A percentile compares a stretch with the other conserved stretches of the same genome.
Conservation (phyloP, 1,140 invertebrate species). For the Triops cancriformis region DNA sequence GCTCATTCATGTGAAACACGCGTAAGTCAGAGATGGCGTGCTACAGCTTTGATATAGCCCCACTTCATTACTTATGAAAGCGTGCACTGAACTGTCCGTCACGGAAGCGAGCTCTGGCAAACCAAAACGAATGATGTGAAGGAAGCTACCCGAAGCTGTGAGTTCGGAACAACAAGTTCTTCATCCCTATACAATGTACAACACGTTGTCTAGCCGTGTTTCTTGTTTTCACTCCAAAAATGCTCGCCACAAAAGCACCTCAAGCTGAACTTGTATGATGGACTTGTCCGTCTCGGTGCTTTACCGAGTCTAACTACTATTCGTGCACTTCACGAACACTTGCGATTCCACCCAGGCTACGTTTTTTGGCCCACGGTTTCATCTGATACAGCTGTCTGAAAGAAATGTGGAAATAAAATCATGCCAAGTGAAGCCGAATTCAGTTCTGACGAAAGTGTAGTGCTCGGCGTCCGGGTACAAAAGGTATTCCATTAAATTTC, state of each 20-base stretch:
- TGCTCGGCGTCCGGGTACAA: neutral
- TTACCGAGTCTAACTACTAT: no score
- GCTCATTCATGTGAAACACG: neutral
- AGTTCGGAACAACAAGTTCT: no score
- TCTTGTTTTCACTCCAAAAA: no score
- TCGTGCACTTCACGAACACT: no score
- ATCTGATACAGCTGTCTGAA: neutral
- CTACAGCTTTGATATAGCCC: neutral
- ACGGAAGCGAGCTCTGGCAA: neutral
- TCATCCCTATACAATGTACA: no score
- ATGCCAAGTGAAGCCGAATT: conserved; percentile 5
- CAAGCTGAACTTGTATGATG: no score
- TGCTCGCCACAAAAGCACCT: no score
- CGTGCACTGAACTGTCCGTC: neutral
- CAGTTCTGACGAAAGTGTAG: neutral
- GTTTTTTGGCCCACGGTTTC: neutral
- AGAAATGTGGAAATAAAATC: neutral
- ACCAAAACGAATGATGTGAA: no score
- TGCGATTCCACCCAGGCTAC: neutral
- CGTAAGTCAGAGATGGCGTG: neutral
- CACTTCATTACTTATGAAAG: neutral
- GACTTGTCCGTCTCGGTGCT: no score
- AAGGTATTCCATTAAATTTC: neutral
- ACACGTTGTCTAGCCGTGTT: no score
- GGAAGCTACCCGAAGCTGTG: no score